Evolutionary conservation across 2,797 vertebrate genomes (phyloP), one percentile per base, ranked within the genome.

Genomic region (Ctenochaetus hawaiiensis): DNA sequence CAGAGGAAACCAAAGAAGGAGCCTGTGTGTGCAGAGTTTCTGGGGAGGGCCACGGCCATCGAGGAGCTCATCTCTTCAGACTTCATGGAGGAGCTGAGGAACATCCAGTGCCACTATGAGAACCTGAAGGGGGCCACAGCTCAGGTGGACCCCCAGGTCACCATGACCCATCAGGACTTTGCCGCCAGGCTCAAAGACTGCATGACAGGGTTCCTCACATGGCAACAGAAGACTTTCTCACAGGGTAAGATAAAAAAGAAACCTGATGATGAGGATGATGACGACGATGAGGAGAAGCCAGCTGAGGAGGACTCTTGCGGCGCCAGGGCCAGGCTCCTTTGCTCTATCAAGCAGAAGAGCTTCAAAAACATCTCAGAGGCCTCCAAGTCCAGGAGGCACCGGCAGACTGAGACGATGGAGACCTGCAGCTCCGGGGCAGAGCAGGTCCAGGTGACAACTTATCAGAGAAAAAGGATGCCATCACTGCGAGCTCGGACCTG

Each of bases 271-370:
- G 61, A 74, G 0, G 64, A 67, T 0, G 37, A 37, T 1, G 78
- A 65, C 6, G 61, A 74, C 0, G 60, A 67, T 0, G 67, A 58
- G 0, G 67, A 84, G 12, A 14, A 10, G 5, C 9, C 7, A n/a
- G 8, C 2, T 6, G 34, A 48, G 18, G 39, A 22, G 0, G 48
- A 87, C 8, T 44, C 67, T 56, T 41, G 78, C 66, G 48, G 78
- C 66, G 86, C 26, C 37, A 87, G 92, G 61, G 91, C 89, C 39
- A 54, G 8, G 12, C 87, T 91, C 5, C 71, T 93, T 52, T 82
- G 83, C 57, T 81, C 87, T 76, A 93, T 94, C 81, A 94, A 94
- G 77, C 65, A 80, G 69, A 93, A 82, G 78, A 88, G 91, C 87
- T 93, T 82, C 81, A 22, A 8, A 34, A 77, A 34, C 34, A 37